A percentile compares a stretch with the other conserved stretches of the same genome.
These are phyloP conservation scores for Blastobasis adustella DNA, from an alignment of 2,888 invertebrate genomes.

Conservation along the genomic window DNA sequence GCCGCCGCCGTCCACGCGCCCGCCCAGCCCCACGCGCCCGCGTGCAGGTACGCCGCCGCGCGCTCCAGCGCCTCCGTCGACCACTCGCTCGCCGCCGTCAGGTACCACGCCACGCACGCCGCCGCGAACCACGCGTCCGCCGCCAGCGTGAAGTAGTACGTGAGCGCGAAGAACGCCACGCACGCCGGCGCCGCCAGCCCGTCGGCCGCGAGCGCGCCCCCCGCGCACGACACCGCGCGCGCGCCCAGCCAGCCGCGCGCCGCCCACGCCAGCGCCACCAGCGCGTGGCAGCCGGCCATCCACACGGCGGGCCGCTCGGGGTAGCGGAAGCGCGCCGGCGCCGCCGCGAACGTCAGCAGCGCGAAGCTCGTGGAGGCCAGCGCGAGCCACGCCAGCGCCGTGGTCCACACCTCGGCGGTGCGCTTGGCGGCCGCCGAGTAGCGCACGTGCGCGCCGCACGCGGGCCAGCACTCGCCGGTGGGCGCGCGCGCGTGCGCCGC, in stretches of 20 bases:
- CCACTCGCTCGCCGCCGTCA: conserved; percentile 94
- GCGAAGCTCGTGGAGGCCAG: conserved; percentile 89
- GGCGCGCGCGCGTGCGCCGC: conserved; percentile 75
- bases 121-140: conserved; percentile 92
- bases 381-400: conserved; percentile 85
- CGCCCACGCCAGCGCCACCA: conserved; percentile 84
- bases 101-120: conserved; percentile 91
- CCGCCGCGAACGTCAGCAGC: conserved; percentile 90
- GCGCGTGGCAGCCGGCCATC: conserved; percentile 89
- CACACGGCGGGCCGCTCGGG: conserved; percentile 95
- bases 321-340: conserved; percentile 91
- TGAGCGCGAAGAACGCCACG: conserved; percentile 82
- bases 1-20: conserved; percentile 89
- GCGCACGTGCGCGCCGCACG: conserved; percentile 81
- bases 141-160: conserved; percentile 86
- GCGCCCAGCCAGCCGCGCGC: conserved; percentile 78
- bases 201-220: conserved; percentile 58
- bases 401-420: conserved; percentile 83
- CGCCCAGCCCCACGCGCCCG: conserved; percentile 91
- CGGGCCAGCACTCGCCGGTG: conserved; percentile 76
- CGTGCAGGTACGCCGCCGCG: conserved; percentile 89
- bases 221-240: conserved; percentile 45
- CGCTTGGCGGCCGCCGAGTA: conserved; percentile 80
- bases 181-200: conserved; percentile 76
- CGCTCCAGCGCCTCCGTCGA: conserved; percentile 93